Evolutionary conservation across 1,140 invertebrate genomes (phyloP).

Genomic region (Achroia grisella): DNA sequence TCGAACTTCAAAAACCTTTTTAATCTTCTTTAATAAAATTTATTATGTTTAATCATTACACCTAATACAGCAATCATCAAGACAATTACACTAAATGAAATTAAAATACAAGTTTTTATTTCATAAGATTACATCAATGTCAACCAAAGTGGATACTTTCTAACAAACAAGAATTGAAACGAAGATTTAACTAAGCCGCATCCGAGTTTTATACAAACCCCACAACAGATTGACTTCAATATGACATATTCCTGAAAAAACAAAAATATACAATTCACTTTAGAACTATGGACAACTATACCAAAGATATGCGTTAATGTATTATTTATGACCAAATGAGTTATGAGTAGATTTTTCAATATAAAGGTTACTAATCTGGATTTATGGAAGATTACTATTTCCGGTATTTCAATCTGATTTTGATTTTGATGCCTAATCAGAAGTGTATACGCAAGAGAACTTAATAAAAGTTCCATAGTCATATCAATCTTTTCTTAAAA

Average conservation of each 20-base stretch:
- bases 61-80: conserved; percentile 33
- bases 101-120: conserved; percentile 26
- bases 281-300: not conserved
- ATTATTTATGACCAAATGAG: too few relatives aligned
- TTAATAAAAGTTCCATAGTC: too few relatives aligned
- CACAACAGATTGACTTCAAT: conserved; percentile 56
- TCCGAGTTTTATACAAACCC: conserved; percentile 28
- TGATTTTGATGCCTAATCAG: too few relatives aligned
- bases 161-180: conserved; percentile 21
- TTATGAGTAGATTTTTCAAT: too few relatives aligned
- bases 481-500: too few relatives aligned
- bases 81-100: conserved; percentile 31
- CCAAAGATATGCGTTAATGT: too few relatives aligned
- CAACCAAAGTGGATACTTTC: conserved; percentile 16
- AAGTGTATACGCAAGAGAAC: too few relatives aligned
- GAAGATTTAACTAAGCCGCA: conserved; percentile 25
- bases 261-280: conserved; percentile 41
- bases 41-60: conserved; percentile 26
- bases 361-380: too few relatives aligned
- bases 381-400: too few relatives aligned
- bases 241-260: conserved; percentile 59
- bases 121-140: conserved; percentile 18
- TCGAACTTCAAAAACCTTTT: too few relatives aligned
- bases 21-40: conserved; percentile 10
- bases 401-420: too few relatives aligned